Base-by-base conservation (phyloP, 2,113 vertebrate species). In the Microtus oregoni region DNA sequence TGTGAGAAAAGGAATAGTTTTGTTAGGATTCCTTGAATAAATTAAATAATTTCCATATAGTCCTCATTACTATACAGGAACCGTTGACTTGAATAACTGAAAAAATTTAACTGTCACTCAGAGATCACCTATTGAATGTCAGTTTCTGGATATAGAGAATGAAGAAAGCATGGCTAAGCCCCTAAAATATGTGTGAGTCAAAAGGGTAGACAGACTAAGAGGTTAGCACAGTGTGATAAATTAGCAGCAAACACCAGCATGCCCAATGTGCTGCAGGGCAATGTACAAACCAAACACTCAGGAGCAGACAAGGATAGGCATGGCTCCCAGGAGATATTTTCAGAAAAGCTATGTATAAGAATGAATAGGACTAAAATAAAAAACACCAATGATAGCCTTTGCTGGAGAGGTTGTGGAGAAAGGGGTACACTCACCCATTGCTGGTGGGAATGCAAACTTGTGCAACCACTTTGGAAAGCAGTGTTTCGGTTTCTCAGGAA, bases 351-450 rank as follows among this genome's bases (percentile, higher is more conserved):
- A 28, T 32, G 2, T 89, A 70, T 89, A 94, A 87, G 52, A 94
- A 90, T 67, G 35, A 86, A 26, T 78, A 91, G 55, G 86, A 95
- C n/a, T n/a, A n/a, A n/a, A n/a, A n/a, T n/a, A n/a, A n/a, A n/a
- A n/a, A n/a, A n/a, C n/a, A n/a, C n/a, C n/a, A n/a, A n/a, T n/a
- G n/a, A n/a, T n/a, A n/a, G n/a, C n/a, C n/a, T n/a, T n/a, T n/a
- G n/a, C n/a, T n/a, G n/a, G n/a, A n/a, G n/a, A n/a, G n/a, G n/a
- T n/a, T n/a, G n/a, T n/a, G n/a, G n/a, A n/a, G n/a, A n/a, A n/a
- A n/a, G n/a, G n/a, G n/a, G n/a, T n/a, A n/a, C n/a, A n/a, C n/a
- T n/a, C n/a, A n/a, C n/a, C n/a, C n/a, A n/a, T n/a, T n/a, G n/a
- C n/a, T n/a, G n/a, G n/a, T n/a, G n/a, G n/a, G n/a, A n/a, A n/a